Conservation (phyloP, 2,888 invertebrate genomes). For the Escarpia spicata region DNA sequence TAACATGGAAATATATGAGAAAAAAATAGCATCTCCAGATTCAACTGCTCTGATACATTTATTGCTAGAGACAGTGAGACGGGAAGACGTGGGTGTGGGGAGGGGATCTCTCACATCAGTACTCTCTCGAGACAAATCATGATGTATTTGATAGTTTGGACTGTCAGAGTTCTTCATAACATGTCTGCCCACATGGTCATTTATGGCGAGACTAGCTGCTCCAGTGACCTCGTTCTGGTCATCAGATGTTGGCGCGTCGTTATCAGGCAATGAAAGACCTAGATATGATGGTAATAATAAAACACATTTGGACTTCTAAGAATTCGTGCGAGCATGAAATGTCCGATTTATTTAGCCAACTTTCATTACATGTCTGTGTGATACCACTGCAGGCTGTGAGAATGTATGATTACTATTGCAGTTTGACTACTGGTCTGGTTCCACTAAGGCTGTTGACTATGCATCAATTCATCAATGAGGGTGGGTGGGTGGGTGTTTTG, state of each 20-base stretch:
- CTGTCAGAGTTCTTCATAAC: background rate
- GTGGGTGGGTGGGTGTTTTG: background rate
- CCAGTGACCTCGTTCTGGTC: background rate
- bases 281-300: background rate
- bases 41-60: background rate
- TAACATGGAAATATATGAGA: no score
- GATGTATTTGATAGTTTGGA: background rate
- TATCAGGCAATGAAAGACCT: background rate
- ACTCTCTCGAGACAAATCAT: background rate
- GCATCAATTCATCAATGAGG: no score
- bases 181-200: background rate
- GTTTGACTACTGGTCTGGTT: no score
- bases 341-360: background rate
- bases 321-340: background rate
- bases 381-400: no score
- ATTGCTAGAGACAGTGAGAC: background rate
- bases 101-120: background rate
- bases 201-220: background rate
- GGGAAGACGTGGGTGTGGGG: background rate
- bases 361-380: no score
- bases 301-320: background rate
- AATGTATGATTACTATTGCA: no score
- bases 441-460: no score
- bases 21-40: background rate
- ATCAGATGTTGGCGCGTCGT: background rate